Base-by-base conservation (phyloP, 2,888 invertebrate genomes). In the Drosophila meridiana region DNA sequence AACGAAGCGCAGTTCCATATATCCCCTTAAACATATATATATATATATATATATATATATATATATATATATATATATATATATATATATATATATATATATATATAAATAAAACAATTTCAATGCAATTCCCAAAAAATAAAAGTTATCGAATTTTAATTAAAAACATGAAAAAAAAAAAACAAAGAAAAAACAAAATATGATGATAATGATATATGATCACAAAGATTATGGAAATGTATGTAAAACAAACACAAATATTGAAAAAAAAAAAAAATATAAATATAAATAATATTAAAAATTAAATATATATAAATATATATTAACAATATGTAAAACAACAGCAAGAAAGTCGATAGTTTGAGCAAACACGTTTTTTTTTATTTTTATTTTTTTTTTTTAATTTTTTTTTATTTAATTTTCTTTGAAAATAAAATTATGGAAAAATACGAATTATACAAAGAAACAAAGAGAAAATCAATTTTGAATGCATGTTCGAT, bases 101-200 rank as follows among this genome's bases (percentile, higher is more conserved):
- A 62, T 62, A 56, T 57, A 64, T 53, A 69, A 63, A 65, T 48
- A 30, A 6, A 56, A 42, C 9, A 50, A 58, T 43, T 42, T 61
- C 60, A 67, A 69, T 45, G 64, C 42, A 65, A 65, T 62, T 45
- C 61, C 50, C 30, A 9, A 42, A 30, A n/a, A 60, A 77, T 55
- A 60, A 70, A 68, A 82, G 58, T 79, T 87, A 87, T 76, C 78
- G 80, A 86, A 82, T 87, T 85, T 89, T 85, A 85, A 32, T 43
- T 20, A 32, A 40, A 20, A 20, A 20, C 20, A 20, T 20, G 20
- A 20, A 20, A 20, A 20, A 20, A 20, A 20, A 20, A 20, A 20
- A 20, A 20, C 20, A 20, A 13, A 4, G 77, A 69, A 60, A 26
- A 11, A 69, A 47, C 56, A 9, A 28, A 52, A 34, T 32, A 60